Base-by-base conservation (phyloP, 2,888 invertebrate species). In the Clitarchus hookeri region DNA sequence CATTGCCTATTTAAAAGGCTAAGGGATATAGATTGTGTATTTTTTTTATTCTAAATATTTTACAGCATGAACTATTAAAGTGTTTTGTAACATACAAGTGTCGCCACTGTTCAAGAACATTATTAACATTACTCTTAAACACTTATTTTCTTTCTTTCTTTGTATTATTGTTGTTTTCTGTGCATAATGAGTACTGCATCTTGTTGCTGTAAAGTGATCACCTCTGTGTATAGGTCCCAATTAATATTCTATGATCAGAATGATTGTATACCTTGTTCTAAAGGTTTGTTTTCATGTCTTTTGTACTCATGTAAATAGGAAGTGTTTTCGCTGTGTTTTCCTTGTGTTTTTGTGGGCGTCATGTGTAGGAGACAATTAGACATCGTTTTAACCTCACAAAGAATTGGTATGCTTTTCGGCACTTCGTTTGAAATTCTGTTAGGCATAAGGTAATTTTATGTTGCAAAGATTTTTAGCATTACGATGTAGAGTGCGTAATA, bases 401-500 rank as follows among this genome's bases (percentile, higher is more conserved):
- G n/a, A n/a, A 65, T 65, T 16, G 19, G 8, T n/a, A 65, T 65
- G 65, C 65, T n/a, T 65, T 65, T 65, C 16, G n/a, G 65, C 65
- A 65, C 65, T n/a, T 65, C 2, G n/a, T 65, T 65, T 65, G 23
- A 8, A 23, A 23, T 65, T 65, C 65, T 65, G 65, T 65, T 23
- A 65, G 65, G 65, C 23, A 65, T 65, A 65, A 65, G 65, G 16
- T 65, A 65, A 19, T 25, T 84, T 53, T 54, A 26, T 25, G 23
- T 84, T 27, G 25, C 54, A 11, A 25, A 53, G 13, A 36, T 84
- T 84, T 84, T 54, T 84, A 65, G 27, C 23, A 23, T 84, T 84
- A 26, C 36, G 27, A 84, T 65, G 84, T 65, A 84, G n/a, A 54
- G 26, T 53, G 85, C 80, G 85, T 85, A 25, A 48, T 80, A 85